Percentiles rank a stretch among this genome's conserved stretches.
These are phyloP conservation scores for Lathamus discolor DNA, from an alignment of 2,113 vertebrate species.

Conservation along the genomic window DNA sequence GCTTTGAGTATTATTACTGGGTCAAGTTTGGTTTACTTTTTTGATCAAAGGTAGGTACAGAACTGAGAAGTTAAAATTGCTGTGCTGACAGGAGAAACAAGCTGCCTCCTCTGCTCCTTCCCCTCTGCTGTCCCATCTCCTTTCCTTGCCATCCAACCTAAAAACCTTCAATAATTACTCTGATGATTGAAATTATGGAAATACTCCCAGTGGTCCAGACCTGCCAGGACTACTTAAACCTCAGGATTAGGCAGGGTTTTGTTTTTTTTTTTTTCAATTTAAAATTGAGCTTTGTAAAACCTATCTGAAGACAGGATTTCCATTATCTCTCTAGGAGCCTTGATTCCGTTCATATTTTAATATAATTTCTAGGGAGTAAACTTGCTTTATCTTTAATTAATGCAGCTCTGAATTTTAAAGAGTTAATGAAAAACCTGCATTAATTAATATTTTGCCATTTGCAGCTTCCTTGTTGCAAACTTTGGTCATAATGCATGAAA, in stretches of 20 bases:
- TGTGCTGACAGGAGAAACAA: background rate
- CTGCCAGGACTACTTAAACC: slow-evolving; percentile 44
- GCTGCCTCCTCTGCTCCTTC: background rate
- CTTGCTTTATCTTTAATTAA: background rate
- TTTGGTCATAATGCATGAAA: background rate
- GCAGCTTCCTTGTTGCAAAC: background rate
- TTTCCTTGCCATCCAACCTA: background rate
- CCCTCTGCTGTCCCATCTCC: background rate
- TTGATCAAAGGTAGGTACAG: background rate
- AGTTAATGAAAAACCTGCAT: background rate
- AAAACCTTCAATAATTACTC: background rate
- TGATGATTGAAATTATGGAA: slow-evolving; percentile 10
- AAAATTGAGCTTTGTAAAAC: background rate
- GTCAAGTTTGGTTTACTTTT: slow-evolving; percentile 4
- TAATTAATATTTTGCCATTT: background rate
- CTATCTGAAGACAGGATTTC: background rate
- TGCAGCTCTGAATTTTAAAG: background rate
- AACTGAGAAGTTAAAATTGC: background rate
- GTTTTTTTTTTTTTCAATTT: background rate
- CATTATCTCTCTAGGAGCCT: background rate
- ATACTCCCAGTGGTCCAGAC: background rate
- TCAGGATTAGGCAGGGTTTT: background rate
- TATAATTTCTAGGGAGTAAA: slow-evolving; percentile 1
- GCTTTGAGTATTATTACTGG: background rate
- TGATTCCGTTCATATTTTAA: background rate